Evolutionary conservation across 2,797 vertebrate species (phyloP), one percentile per base, ranked within the genome.

Genomic region (Karalla daura): DNA sequence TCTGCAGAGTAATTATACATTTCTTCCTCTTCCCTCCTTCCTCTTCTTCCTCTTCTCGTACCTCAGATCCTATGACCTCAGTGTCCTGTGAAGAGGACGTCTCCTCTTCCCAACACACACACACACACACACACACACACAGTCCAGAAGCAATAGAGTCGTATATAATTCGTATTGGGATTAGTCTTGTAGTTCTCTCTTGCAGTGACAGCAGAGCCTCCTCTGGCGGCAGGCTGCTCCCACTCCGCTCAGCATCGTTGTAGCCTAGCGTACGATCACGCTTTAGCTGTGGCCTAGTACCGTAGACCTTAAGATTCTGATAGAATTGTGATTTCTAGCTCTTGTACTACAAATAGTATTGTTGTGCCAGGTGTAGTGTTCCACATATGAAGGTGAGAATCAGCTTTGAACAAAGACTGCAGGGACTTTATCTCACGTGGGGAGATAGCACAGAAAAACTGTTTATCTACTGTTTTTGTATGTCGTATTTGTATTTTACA

Each of bases 381-480:
- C 17, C 30, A n/a, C 13, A 23, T 44, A 24, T 33, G 15, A 32
- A 65, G 52, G 3, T 12, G 27, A 7, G 47, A 36, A 18, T 46
- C 17, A n/a, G 3, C 39, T 7, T 0, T 14, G 50, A 50, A 32
- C n/a, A 40, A 53, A 37, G 12, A 15, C 24, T 10, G 17, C 11
- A 55, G 20, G 12, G 32, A 40, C n/a, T 39, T 25, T 44, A 46
- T 40, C 23, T 45, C 12, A 67, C 8, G 5, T 35, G 28, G 10
- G 28, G 28, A 17, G 13, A 40, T 30, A 70, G 61, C 58, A 65
- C 68, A 58, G 30, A 23, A 15, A 30, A 35, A 28, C 46, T 0
- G 46, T 79, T 74, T 66, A 61, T 74, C 49, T 67, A 46, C 39
- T 59, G 40, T 69, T 86, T 86, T 88, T 80, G 28, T 82, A 74